Conservation (phyloP, 2,888 invertebrate species). For the Sycophila texana region DNA sequence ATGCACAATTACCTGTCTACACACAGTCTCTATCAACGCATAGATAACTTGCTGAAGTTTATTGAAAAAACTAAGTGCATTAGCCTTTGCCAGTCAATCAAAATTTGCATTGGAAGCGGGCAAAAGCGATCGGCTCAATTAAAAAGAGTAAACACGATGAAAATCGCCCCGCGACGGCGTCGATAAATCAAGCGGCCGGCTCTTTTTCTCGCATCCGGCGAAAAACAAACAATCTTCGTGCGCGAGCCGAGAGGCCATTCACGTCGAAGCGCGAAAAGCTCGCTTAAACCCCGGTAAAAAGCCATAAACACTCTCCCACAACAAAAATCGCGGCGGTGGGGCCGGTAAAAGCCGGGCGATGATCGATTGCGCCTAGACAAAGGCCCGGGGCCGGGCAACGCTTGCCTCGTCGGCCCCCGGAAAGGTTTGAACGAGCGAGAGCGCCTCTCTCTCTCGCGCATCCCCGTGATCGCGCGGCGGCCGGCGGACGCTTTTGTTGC, state of each 20-base stretch:
- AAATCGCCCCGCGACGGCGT: no score
- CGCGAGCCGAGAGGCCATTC: neutral
- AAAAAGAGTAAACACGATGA: no score
- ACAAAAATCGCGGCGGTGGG: conserved; percentile 17
- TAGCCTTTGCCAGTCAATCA: no score
- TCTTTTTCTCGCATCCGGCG: no score
- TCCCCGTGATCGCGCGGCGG: neutral
- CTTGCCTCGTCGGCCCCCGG: neutral
- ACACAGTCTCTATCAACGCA: no score
- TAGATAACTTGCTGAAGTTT: no score
- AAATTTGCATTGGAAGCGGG: no score
- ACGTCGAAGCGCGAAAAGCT: neutral
- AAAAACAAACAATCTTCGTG: no score
- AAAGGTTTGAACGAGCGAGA: neutral
- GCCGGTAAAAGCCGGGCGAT: conserved; percentile 16
- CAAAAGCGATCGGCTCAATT: no score
- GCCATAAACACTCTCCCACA: conserved; percentile 3
- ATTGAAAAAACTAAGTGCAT: no score
- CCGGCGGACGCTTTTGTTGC: conserved; percentile 7
- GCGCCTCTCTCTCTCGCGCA: neutral
- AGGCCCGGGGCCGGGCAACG: neutral
- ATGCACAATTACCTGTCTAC: no score
- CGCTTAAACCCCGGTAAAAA: neutral
- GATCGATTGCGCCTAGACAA: conserved; percentile 53
- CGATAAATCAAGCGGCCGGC: no score